Conservation (phyloP, 23 tunicate genomes). For the Ciona savignyi region DNA sequence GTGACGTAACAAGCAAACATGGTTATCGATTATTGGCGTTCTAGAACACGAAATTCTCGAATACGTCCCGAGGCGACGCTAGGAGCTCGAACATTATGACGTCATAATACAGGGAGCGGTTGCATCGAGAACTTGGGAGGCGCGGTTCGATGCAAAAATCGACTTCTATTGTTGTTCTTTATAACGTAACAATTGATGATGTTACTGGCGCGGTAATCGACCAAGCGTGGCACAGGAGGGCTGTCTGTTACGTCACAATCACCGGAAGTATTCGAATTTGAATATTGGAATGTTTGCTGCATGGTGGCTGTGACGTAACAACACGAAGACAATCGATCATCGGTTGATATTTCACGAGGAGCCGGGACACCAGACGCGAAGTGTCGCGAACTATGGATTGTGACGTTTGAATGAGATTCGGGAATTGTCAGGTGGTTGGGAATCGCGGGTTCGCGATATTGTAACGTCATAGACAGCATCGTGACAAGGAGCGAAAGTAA, state of each 20-base stretch:
- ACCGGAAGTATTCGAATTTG: neutral
- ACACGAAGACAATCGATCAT: neutral
- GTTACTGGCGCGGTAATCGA: neutral
- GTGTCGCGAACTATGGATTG: slow-evolving; percentile 47
- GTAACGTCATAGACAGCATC: neutral
- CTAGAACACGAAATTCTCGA: neutral
- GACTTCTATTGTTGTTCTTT: no score
- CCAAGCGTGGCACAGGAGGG: neutral
- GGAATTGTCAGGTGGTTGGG: neutral
- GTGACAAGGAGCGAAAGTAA: no score
- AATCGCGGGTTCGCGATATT: neutral
- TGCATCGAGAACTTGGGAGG: no score
- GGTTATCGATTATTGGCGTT: neutral
- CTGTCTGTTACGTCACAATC: neutral
- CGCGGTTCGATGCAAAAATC: no score
- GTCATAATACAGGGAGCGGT: neutral
- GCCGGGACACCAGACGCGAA: neutral
- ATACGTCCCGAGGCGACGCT: neutral
- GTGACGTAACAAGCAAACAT: no score
- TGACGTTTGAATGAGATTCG: slow-evolving; percentile 59
- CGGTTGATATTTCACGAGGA: neutral
- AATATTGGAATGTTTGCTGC: neutral
- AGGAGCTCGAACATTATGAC: neutral
- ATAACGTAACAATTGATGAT: no score
- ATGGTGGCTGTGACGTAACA: neutral